Conservation (phyloP, 2,888 invertebrate species). For the Torymus texanus region DNA sequence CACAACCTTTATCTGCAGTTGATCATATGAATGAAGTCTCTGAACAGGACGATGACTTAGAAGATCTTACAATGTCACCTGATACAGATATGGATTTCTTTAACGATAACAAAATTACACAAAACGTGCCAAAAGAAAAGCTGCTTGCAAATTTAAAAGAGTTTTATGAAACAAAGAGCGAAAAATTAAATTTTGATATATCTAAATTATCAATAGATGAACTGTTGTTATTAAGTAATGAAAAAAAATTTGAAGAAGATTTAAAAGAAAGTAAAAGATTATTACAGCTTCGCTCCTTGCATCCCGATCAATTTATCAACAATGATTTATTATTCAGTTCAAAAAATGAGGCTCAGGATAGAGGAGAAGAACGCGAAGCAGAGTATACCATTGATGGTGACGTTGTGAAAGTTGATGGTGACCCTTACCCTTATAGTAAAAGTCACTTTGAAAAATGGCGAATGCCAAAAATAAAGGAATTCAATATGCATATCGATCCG, state of each 20-base stretch:
- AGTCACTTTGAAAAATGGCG: conserved; percentile 64
- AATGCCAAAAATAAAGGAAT: conserved; percentile 44
- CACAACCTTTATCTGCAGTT: too few species aligned
- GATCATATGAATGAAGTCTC: too few species aligned
- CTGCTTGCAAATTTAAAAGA: conserved; percentile 10
- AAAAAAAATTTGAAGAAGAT: background rate
- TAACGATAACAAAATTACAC: conserved; percentile 17
- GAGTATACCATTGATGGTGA: conserved; percentile 21
- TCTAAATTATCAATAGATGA: background rate
- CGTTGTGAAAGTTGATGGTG: conserved; percentile 62
- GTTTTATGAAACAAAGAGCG: conserved; percentile 35
- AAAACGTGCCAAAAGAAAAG: conserved; percentile 26
- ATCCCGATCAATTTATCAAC: background rate
- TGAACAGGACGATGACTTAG: too few species aligned
- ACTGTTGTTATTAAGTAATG: background rate
- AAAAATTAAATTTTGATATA: background rate
- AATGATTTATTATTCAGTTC: too few species aligned
- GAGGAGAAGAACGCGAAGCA: too few species aligned
- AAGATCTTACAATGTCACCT: background rate
- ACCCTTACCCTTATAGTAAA: conserved; percentile 65
- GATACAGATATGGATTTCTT: background rate
- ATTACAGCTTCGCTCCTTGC: background rate
- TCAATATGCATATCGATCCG: background rate
- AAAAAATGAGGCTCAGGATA: too few species aligned
- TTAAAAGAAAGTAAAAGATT: background rate